Evolutionary conservation across 1,140 invertebrate genomes (phyloP).

Genomic region (Copidosoma floridanum): DNA sequence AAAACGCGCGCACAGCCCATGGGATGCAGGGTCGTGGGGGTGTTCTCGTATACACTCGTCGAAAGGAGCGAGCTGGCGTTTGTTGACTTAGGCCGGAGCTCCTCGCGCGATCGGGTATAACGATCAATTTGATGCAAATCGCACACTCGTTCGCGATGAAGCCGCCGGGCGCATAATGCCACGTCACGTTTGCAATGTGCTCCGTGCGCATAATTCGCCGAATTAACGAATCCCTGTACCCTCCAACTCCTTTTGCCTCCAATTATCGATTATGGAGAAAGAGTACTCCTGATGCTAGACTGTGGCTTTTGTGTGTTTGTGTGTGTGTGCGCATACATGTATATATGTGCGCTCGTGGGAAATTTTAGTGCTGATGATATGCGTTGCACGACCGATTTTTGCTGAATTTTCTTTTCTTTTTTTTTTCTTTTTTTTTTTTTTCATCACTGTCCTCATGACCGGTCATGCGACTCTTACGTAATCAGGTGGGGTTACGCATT

Average conservation of each 20-base stretch:
- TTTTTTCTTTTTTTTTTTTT: too few species aligned
- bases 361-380: conserved; percentile 9
- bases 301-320: neutral
- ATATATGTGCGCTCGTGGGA: conserved; percentile 6
- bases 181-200: conserved; percentile 2
- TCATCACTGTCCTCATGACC: too few species aligned
- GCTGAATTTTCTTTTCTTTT: too few species aligned
- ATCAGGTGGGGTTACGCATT: too few species aligned
- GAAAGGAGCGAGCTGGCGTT: conserved; percentile 24
- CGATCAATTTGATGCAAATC: conserved; percentile 52
- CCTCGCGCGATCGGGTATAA: too few species aligned
- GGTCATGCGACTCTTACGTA: neutral
- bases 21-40: too few species aligned
- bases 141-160: conserved; percentile 43
- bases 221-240: conserved; percentile 1
- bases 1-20: too few species aligned
- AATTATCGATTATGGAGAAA: conserved; percentile 11
- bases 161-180: conserved; percentile 9
- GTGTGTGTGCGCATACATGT: neutral
- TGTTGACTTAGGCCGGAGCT: conserved; percentile 38
- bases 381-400: conserved; percentile 1
- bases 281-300: too few species aligned
- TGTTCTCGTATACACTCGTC: neutral
- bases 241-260: neutral
- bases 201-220: conserved; percentile 11